These are phyloP conservation scores for Ptychobarbus kaznakovi DNA, from an alignment of 2,797 vertebrate species.

Conservation along the genomic window DNA sequence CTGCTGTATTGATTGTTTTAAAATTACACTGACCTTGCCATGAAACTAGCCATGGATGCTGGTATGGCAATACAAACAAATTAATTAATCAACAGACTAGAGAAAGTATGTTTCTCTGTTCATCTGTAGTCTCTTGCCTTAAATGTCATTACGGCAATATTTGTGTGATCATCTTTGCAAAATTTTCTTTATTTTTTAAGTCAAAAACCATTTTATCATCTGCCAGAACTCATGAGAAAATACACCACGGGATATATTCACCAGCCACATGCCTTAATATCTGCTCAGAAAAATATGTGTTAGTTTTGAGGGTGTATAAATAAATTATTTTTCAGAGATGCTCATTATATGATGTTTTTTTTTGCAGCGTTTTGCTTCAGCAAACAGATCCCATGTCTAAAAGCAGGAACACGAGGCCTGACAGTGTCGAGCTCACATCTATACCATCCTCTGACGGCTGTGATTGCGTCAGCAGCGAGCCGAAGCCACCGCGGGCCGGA, in stretches of 20 bases:
- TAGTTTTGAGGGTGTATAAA: neutral
- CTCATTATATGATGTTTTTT: too few species aligned
- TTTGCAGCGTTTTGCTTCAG: neutral
- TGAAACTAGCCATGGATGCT: neutral
- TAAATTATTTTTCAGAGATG: constrained; percentile 11
- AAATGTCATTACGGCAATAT: neutral
- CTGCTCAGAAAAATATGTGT: neutral
- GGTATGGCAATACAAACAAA: neutral
- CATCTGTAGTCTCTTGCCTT: neutral
- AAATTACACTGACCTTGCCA: neutral
- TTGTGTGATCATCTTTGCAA: neutral
- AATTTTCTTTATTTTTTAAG: neutral
- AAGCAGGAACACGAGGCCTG: constrained; percentile 58
- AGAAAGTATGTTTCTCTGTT: neutral
- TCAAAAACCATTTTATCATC: neutral
- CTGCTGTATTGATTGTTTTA: neutral
- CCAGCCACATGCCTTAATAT: neutral
- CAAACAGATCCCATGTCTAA: constrained; percentile 16
- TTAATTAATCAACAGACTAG: neutral
- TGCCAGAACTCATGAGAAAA: neutral
- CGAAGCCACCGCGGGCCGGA: constrained; percentile 65
- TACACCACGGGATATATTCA: neutral
- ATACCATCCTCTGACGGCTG: constrained; percentile 59
- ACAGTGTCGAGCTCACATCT: constrained; percentile 63
- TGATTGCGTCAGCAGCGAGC: constrained; percentile 66